Percentiles rank a stretch among this genome's conserved stretches.
These are phyloP conservation scores for Pyrocoelia pectoralis DNA, from an alignment of 2,888 invertebrate genomes.

Conservation along the genomic window DNA sequence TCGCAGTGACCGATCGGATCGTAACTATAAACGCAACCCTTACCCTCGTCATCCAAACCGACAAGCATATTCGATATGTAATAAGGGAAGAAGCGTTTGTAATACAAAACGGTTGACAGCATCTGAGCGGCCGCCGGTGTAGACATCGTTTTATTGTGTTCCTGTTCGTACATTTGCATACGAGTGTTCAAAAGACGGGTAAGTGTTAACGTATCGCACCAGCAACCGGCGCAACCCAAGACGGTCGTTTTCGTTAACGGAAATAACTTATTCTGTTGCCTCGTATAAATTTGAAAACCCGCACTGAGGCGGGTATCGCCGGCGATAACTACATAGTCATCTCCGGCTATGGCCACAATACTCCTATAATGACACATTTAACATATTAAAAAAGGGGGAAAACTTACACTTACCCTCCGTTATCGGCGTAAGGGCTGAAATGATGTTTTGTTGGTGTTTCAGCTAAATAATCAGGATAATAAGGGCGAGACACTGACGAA, in stretches of 20 bases:
- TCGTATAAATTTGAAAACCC: constrained; percentile 89
- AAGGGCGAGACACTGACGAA: constrained; percentile 31
- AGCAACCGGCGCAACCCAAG: constrained; percentile 95
- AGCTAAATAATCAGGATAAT: constrained; percentile 53
- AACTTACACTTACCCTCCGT: constrained; percentile 71
- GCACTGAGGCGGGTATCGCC: constrained; percentile 93
- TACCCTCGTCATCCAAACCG: constrained; percentile 91
- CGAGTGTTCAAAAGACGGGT: constrained; percentile 84
- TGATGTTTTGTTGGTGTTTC: constrained; percentile 58
- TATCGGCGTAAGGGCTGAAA: constrained; percentile 77
- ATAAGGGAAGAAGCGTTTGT: constrained; percentile 98
- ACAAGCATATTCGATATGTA: constrained; percentile 95
- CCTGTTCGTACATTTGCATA: constrained; percentile 94
- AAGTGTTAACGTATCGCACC: constrained; percentile 95
- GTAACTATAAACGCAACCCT: constrained; percentile 94
- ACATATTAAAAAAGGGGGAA: constrained; percentile 7
- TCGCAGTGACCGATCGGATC: constrained; percentile 98
- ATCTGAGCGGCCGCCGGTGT: constrained; percentile 95
- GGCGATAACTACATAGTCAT: constrained; percentile 93
- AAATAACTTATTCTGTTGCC: constrained; percentile 89
- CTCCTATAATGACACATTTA: constrained; percentile 75
- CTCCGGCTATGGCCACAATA: constrained; percentile 94
- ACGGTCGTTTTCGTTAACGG: constrained; percentile 83
- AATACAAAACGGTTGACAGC: constrained; percentile 94
- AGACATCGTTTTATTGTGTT: constrained; percentile 91